These are phyloP conservation scores for Drosophila leontia DNA, from an alignment of 1,140 invertebrate species.

Conservation along the genomic window DNA sequence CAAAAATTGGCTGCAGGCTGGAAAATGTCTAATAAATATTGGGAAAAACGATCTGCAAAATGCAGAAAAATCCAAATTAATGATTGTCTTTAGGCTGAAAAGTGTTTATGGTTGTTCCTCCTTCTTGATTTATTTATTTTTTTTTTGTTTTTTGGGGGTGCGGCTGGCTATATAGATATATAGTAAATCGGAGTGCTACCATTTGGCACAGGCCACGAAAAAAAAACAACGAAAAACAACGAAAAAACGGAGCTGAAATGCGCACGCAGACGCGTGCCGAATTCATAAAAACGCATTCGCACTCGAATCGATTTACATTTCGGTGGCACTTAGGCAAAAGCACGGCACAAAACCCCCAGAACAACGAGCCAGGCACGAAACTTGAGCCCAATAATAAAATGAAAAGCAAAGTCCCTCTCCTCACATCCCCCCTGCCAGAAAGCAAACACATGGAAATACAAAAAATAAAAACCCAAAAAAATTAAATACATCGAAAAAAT, in stretches of 20 bases:
- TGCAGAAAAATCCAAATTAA: conserved; percentile 37
- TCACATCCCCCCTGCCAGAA: background rate
- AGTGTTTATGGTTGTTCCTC: conserved; percentile 47
- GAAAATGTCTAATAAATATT: background rate
- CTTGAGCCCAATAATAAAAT: conserved; percentile 65
- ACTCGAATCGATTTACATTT: conserved; percentile 78
- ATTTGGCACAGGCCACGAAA: conserved; percentile 22
- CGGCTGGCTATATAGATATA: conserved; percentile 4
- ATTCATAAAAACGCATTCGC: conserved; percentile 77
- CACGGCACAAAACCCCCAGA: conserved; percentile 38
- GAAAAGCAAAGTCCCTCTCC: conserved; percentile 26
- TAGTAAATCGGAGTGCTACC: conserved; percentile 7
- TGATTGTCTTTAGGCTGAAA: conserved; percentile 35
- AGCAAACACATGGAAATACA: background rate
- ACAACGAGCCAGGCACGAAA: conserved; percentile 62
- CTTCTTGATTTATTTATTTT: background rate
- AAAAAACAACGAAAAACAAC: background rate
- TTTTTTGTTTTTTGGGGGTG: conserved; percentile 12
- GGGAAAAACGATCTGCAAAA: conserved; percentile 22
- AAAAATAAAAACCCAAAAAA: conserved; percentile 2
- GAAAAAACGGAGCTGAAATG: conserved; percentile 54
- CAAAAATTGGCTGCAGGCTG: conserved; percentile 16
- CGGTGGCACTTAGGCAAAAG: conserved; percentile 60
- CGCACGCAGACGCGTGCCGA: conserved; percentile 80
- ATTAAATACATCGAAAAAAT: conserved; percentile 4